phyloP scores from a whole-genome alignment of 2,888 invertebrate species.

The Drosophila rubida region DNA sequence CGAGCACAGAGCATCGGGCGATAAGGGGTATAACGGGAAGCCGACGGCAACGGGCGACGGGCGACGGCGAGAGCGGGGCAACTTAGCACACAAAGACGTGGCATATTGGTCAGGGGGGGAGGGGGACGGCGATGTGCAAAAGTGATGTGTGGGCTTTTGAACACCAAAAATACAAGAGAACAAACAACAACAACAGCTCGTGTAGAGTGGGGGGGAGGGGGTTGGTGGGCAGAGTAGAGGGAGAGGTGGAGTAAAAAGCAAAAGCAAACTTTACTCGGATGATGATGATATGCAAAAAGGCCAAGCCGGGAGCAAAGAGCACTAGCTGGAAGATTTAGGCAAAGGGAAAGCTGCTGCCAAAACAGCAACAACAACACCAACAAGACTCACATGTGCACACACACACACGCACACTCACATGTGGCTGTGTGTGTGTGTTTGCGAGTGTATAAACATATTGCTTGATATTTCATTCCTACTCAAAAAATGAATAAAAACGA shows the following conservation, averaged over 20 bases:
- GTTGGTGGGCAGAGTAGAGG: neutral
- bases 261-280: slow-evolving; percentile 74
- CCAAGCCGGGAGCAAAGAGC: slow-evolving; percentile 44
- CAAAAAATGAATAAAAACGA: slow-evolving; percentile 61
- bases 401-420: slow-evolving; percentile 40
- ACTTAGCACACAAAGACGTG: slow-evolving; percentile 36
- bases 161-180: slow-evolving; percentile 69
- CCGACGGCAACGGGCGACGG: neutral
- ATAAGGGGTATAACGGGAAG: neutral
- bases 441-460: slow-evolving; percentile 31
- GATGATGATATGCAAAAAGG: slow-evolving; percentile 72
- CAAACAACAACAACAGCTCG: slow-evolving; percentile 38
- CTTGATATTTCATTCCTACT: slow-evolving; percentile 75
- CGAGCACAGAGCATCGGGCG: neutral
- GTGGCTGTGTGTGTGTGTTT: slow-evolving; percentile 8
- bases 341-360: slow-evolving; percentile 36
- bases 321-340: slow-evolving; percentile 36
- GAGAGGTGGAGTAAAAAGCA: slow-evolving; percentile 51
- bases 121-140: slow-evolving; percentile 42
- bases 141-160: slow-evolving; percentile 78
- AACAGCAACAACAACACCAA: slow-evolving; percentile 31
- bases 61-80: neutral
- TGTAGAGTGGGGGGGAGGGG: neutral
- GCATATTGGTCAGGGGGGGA: slow-evolving; percentile 28
- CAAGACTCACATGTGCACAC: slow-evolving; percentile 19